Base-by-base conservation (phyloP, 2,797 vertebrate genomes). In the Etheostoma perlongum region DNA sequence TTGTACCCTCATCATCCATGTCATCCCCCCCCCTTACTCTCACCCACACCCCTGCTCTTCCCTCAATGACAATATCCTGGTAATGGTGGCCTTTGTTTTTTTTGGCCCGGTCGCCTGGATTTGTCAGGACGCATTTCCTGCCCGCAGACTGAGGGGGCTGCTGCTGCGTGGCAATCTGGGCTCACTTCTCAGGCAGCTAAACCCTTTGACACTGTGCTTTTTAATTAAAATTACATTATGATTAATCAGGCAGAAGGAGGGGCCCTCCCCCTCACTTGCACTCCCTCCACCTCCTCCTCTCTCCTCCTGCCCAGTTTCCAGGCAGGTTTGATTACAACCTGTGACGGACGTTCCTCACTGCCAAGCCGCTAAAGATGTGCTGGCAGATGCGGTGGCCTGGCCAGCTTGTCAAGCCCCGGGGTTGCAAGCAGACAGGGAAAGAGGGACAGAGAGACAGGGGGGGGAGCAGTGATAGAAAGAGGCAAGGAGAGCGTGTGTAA, bases 201-300 rank as follows among this genome's bases (percentile, higher is more conserved):
- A 99, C 97, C 98, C 97, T 99, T 99, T 99, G 98, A 99, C 98
- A 99, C 98, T 97, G 97, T 97, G 97, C 97, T 98, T 99, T 99
- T 99, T 99, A 99, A 99, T 99, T 99, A 99, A 99, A 99, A 99
- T 98, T 98, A 99, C 96, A 99, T 99, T 99, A 99, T 97, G 97
- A 97, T 98, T 98, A 98, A 99, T 98, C 97, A 98, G 96, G 96
- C 97, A 98, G 96, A 98, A 98, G 97, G 96, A 96, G 96, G 91
- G 85, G 89, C 86, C 86, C 87, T 84, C 87, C 84, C 86, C 88
- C 84, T 89, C 83, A 85, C 85, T 87, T 74, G 80, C 88, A 30
- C 81, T 83, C 59, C 79, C 60, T 61, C 72, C 81, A 30, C 67
- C 74, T 18, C 73, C 73, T 55, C 64, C 66, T 84, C 87, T 67